A percentile compares a stretch with the other conserved stretches of the same genome.
Conservation (phyloP, 1,140 invertebrate genomes). For the Psix sp. region DNA sequence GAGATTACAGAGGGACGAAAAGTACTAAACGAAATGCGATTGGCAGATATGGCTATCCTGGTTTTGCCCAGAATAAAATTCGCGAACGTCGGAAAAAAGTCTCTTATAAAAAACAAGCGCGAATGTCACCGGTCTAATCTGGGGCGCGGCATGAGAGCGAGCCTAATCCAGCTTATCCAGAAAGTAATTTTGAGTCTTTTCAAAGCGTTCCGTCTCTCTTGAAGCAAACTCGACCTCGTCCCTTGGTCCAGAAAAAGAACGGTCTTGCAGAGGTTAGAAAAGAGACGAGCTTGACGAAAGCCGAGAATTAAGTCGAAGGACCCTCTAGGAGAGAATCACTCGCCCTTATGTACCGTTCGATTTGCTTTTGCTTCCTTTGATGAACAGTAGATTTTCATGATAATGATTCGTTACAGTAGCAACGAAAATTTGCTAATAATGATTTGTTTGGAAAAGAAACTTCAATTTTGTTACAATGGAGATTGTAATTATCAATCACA, state of each 20-base stretch:
- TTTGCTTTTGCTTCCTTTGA: slow-evolving; percentile 52
- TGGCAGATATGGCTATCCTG: slow-evolving; percentile 26
- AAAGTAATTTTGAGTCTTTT: slow-evolving; percentile 79
- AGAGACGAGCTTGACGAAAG: slow-evolving; percentile 52
- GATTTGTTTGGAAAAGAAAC: too few species aligned
- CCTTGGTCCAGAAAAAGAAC: slow-evolving; percentile 57
- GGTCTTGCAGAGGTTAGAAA: slow-evolving; percentile 55
- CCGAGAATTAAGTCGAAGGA: slow-evolving; percentile 63
- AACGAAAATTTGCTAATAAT: too few species aligned
- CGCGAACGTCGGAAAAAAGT: slow-evolving; percentile 38
- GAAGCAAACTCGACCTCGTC: slow-evolving; percentile 41
- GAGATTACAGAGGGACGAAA: neutral
- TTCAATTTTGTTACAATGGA: too few species aligned
- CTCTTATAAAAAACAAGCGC: slow-evolving; percentile 59
- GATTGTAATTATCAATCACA: too few species aligned
- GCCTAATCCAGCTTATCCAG: slow-evolving; percentile 78
- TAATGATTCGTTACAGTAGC: slow-evolving; percentile 59
- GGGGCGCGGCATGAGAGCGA: slow-evolving; percentile 71
- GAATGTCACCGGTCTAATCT: slow-evolving; percentile 75
- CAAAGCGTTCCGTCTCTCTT: slow-evolving; percentile 66
- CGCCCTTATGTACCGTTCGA: slow-evolving; percentile 43
- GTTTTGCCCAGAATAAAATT: slow-evolving; percentile 59
- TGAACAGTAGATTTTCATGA: slow-evolving; percentile 66
- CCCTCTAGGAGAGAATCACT: slow-evolving; percentile 42
- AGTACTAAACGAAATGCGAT: slow-evolving; percentile 39